Evolutionary conservation across 2,113 vertebrate genomes (phyloP).

Genomic region (Tychaedon coryphoeus): DNA sequence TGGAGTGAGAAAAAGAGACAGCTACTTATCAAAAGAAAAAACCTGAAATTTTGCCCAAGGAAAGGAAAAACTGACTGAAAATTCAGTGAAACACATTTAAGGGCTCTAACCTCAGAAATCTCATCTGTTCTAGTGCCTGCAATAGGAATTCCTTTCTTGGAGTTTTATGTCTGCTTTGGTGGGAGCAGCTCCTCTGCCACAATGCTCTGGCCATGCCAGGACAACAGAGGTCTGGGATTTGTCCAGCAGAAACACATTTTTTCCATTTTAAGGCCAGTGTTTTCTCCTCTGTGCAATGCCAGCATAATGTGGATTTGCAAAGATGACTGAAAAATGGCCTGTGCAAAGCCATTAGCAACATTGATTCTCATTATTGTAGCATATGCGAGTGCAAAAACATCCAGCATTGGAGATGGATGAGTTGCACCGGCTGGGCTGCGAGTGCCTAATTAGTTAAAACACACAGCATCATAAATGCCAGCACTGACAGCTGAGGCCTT

Average conservation of each 20-base stretch:
- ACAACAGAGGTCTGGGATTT: not conserved
- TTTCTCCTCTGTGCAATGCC: not conserved
- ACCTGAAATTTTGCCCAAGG: not conserved
- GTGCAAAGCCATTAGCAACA: constrained; percentile 39
- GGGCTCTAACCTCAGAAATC: not conserved
- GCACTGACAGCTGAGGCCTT: constrained; percentile 5
- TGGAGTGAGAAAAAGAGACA: not conserved
- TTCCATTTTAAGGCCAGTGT: not conserved
- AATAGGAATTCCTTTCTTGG: not conserved
- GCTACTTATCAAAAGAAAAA: not conserved
- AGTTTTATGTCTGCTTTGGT: not conserved
- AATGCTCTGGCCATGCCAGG: not conserved
- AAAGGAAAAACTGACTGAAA: not conserved
- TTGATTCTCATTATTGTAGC: constrained; percentile 54
- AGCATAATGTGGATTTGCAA: not conserved
- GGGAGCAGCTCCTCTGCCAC: not conserved
- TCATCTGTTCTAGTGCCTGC: not conserved
- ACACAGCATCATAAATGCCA: constrained; percentile 44
- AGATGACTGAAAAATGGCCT: constrained; percentile 48
- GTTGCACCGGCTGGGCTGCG: not conserved
- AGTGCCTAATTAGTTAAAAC: constrained; percentile 54
- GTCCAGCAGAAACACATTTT: not conserved
- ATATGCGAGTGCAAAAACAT: constrained; percentile 39
- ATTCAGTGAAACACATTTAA: not conserved
- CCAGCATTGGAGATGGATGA: not conserved